Base-by-base conservation (phyloP, 2,113 vertebrate species). In the Mustela nigripes region DNA sequence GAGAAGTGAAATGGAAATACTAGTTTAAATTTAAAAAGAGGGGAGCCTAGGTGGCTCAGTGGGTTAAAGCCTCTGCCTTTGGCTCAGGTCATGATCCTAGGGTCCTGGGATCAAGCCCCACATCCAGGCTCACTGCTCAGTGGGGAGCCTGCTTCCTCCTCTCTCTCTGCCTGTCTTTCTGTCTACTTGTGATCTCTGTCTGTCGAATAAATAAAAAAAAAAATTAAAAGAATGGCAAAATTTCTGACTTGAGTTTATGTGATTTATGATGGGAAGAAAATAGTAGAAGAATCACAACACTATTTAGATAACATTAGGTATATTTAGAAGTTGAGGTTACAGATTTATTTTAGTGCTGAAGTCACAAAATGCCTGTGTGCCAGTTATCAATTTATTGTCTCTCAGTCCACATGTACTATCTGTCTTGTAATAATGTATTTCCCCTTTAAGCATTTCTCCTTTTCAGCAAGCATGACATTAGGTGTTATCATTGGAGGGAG, bases 291-390 rank as follows among this genome's bases (percentile, higher is more conserved):
- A 65, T 69, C 79, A 76, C 67, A 65, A 95, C 45, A 39, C 5
- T 93, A 67, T 74, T 91, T 81, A 79, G 18, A 73, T 53, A 93
- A 53, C 24, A 60, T 56, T 60, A 95, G 31, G 76, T 58, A 81
- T 22, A 39, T 15, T 76, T 95, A 63, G 74, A 65, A 87, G 12
- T 84, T 71, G 28, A 69, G 36, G n/a, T 60, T 88, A 53, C 4
- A 88, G 28, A 97, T 91, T 94, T 48, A 60, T 95, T 87, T 48
- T 63, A 71, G 56, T 63, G 21, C 42, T 91, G 42, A 90, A 86
- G n/a, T 50, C 22, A 78, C 28, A 78, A 36, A 24, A 33, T 12
- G 91, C 7, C 14, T 78, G n/a, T 67, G 50, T 91, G 48, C 5
- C 76, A 71, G 14, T 79, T 48, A 90, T 58, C 42, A 82, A 56